Percentiles rank a stretch among this genome's conserved stretches.
Conservation (phyloP, 2,888 invertebrate genomes). For the Teinopalpus imperialis region DNA sequence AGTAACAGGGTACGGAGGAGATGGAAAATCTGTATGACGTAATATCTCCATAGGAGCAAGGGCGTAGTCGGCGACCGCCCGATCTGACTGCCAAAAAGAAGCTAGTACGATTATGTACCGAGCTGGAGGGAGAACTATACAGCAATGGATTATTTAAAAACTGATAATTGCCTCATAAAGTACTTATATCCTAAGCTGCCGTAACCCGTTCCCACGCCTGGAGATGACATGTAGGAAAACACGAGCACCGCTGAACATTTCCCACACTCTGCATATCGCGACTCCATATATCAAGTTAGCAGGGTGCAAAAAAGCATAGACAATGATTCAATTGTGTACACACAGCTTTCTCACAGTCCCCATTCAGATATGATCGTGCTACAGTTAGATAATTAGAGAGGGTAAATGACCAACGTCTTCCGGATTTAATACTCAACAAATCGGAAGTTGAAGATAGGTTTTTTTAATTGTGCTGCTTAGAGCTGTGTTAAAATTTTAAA, state of each 20-base stretch:
- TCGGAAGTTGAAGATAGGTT: slow-evolving; percentile 7
- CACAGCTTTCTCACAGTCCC: slow-evolving; percentile 77
- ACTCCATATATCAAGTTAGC: slow-evolving; percentile 76
- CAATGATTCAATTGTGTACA: slow-evolving; percentile 80
- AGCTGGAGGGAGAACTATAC: too few species aligned
- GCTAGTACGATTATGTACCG: too few species aligned
- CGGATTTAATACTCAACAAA: slow-evolving; percentile 39
- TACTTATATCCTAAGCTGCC: slow-evolving; percentile 5
- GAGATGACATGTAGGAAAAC: slow-evolving; percentile 76
- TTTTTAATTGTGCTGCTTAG: too few species aligned
- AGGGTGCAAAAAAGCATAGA: slow-evolving; percentile 73
- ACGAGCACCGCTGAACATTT: slow-evolving; percentile 56
- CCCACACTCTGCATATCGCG: slow-evolving; percentile 81
- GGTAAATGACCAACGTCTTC: slow-evolving; percentile 76
- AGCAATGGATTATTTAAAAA: too few species aligned
- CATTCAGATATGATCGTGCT: slow-evolving; percentile 67
- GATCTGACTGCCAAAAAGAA: too few species aligned
- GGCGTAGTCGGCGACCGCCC: too few species aligned
- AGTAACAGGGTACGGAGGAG: too few species aligned
- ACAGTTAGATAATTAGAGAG: slow-evolving; percentile 70
- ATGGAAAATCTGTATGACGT: too few species aligned
- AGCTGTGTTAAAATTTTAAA: too few species aligned
- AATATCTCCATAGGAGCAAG: too few species aligned
- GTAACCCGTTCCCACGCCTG: slow-evolving; percentile 62
- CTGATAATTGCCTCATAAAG: too few species aligned